phyloP scores from a whole-genome alignment of 2,113 vertebrate genomes.

The Theristicus caerulescens region DNA sequence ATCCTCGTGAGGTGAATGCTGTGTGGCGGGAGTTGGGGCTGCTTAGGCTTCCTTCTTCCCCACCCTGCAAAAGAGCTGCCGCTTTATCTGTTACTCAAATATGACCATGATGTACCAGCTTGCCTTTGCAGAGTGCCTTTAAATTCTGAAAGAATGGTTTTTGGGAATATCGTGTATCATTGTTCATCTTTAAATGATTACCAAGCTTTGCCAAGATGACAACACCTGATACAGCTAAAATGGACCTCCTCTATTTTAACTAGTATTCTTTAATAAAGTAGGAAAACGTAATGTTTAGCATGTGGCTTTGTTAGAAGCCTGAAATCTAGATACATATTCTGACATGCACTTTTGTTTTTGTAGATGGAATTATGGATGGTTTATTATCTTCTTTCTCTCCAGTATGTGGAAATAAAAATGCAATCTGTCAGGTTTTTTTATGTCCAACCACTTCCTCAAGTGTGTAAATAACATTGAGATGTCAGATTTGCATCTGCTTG shows the following conservation, averaged over 20 bases:
- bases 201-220: not conserved
- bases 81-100: not conserved
- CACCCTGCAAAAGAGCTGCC: accelerated
- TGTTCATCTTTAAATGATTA: not conserved
- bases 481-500: not conserved
- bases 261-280: not conserved
- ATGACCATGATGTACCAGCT: accelerated
- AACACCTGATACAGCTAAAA: not conserved
- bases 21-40: not conserved
- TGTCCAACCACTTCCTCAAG: not conserved
- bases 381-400: not conserved
- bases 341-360: not conserved
- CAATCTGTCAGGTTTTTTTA: not conserved
- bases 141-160: not conserved
- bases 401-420: not conserved
- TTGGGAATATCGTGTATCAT: not conserved
- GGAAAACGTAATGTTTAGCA: not conserved
- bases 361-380: not conserved
- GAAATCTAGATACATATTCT: not conserved
- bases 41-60: not conserved
- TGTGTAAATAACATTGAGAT: not conserved
- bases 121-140: not conserved
- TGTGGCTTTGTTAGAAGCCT: not conserved
- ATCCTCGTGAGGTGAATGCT: not conserved
- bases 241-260: not conserved